Evolutionary conservation across 2,888 invertebrate genomes (phyloP), one percentile per base, ranked within the genome.

Genomic region (Idaea aversata): DNA sequence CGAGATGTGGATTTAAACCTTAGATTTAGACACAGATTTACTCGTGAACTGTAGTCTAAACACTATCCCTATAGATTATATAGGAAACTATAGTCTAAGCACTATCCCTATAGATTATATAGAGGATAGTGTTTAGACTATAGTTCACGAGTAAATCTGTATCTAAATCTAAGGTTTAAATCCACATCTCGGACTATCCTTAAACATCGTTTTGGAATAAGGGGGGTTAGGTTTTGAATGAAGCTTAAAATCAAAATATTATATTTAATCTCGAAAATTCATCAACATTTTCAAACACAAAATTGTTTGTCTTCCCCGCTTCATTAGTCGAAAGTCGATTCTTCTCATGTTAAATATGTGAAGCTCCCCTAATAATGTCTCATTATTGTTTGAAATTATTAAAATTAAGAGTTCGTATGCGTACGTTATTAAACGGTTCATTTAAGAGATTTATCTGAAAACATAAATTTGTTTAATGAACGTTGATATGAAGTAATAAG

Each of bases 271-370:
- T 47, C 47, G 10, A 47, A 47, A 47, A 47, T 47, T 47, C 47
- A 47, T 47, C 47, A 47, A 47, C 47, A 59, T 59, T 59, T 59
- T 59, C 16, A 59, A 25, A 25, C 59, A 15, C 16, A 85, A 85
- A 82, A 82, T 75, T 75, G 75, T 78, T 76, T 75, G 80, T 5
- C 57, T 60, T 68, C 85, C 83, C 77, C 80, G 83, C 78, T 85
- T 88, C 86, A 90, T 90, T 88, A 88, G 78, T 77, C 70, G 70
- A 69, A 70, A 81, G 85, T 81, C 88, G 80, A 89, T 90, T 86
- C 87, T 86, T 90, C 86, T 87, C 83, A 88, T 86, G 86, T 88
- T 89, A 87, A 86, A 88, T 90, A 90, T 84, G 87, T 85, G 82
- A 72, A 75, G 78, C 79, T 74, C 74, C 71, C 74, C 73, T 88